These are phyloP conservation scores for Colius striatus DNA, from an alignment of 2,113 vertebrate species.

Conservation along the genomic window DNA sequence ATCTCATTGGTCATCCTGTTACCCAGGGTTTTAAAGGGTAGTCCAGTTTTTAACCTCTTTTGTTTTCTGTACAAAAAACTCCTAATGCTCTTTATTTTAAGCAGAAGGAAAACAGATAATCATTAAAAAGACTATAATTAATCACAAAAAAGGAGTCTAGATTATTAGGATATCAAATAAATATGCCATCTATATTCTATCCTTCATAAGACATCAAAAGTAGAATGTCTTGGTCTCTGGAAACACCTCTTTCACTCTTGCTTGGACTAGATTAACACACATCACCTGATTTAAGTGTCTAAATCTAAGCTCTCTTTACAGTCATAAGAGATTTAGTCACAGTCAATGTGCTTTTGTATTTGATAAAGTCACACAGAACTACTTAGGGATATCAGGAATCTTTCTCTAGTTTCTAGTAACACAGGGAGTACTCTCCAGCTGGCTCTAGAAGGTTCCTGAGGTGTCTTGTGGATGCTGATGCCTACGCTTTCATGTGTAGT, in stretches of 20 bases:
- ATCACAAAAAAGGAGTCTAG: not conserved
- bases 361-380: not conserved
- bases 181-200: not conserved
- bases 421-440: fast-evolving
- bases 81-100: not conserved
- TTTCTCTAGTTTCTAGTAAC: not conserved
- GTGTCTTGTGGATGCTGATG: not conserved
- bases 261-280: not conserved
- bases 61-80: not conserved
- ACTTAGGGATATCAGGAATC: not conserved
- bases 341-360: not conserved
- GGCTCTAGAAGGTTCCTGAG: not conserved
- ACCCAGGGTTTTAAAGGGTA: not conserved
- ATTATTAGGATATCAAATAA: not conserved
- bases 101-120: not conserved
- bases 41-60: not conserved
- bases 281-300: not conserved
- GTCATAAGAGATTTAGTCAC: not conserved
- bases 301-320: not conserved
- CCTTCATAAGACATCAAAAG: not conserved
- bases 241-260: not conserved
- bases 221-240: not conserved
- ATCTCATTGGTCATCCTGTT: not conserved
- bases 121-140: not conserved
- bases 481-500: not conserved